These are phyloP conservation scores for Coilia nasus DNA, from an alignment of 2,797 vertebrate genomes.

Conservation along the genomic window DNA sequence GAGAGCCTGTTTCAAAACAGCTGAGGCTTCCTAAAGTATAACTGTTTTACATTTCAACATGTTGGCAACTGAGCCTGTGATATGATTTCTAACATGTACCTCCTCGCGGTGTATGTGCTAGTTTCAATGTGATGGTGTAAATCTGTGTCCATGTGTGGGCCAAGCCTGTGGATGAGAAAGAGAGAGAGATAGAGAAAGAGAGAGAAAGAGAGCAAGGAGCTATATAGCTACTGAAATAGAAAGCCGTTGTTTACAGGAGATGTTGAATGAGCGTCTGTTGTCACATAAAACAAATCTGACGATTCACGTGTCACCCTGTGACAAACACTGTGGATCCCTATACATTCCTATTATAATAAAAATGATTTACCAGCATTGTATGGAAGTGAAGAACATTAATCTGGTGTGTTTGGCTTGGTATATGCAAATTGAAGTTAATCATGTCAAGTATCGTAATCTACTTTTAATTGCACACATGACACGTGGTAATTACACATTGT, in stretches of 20 bases:
- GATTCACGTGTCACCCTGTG: not conserved
- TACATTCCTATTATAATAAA: not conserved
- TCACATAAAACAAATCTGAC: not conserved
- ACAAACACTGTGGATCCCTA: not conserved
- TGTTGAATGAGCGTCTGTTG: not conserved
- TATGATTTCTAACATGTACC: not conserved
- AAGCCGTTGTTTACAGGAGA: constrained; percentile 1
- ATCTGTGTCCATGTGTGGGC: not conserved
- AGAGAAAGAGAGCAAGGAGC: not conserved
- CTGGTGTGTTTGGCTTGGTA: not conserved
- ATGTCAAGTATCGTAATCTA: not conserved
- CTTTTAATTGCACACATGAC: not conserved
- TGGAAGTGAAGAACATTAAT: not conserved
- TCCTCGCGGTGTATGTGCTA: not conserved
- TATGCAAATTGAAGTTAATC: not conserved
- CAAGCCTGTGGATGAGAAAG: no score
- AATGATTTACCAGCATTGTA: not conserved
- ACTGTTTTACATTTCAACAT: not conserved
- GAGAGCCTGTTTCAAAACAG: not conserved
- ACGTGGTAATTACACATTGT: not conserved
- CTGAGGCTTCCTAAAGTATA: not conserved
- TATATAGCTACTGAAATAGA: constrained; percentile 12
- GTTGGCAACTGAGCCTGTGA: constrained; percentile 2
- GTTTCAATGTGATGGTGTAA: not conserved
- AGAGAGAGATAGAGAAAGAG: no score